Evolutionary conservation across 1,140 invertebrate species (phyloP).

Genomic region (Episyrphus balteatus): DNA sequence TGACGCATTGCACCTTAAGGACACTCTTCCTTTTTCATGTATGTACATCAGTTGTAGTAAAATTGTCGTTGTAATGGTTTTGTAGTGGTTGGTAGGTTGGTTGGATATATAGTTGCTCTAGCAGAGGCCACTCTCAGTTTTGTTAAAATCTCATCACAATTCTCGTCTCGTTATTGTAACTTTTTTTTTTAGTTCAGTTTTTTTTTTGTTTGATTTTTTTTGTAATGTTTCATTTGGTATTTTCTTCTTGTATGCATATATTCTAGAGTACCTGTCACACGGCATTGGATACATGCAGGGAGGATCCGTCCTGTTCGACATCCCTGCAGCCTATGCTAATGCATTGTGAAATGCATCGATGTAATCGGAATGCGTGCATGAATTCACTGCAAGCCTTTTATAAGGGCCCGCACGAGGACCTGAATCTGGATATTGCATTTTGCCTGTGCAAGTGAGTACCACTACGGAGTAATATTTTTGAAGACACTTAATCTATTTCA

Average conservation of each 20-base stretch:
- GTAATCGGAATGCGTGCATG: conserved; percentile 77
- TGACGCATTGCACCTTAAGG: too few species aligned
- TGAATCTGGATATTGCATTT: conserved; percentile 80
- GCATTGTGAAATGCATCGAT: conserved; percentile 63
- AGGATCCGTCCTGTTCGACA: conserved; percentile 61
- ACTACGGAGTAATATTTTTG: not conserved
- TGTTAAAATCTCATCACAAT: too few species aligned
- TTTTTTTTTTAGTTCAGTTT: conserved; percentile 5
- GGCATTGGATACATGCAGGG: conserved; percentile 61
- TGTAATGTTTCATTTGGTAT: not conserved
- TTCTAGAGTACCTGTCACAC: conserved; percentile 67
- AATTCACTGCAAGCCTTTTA: conserved; percentile 75
- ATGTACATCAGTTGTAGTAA: too few species aligned
- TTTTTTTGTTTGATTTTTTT: not conserved
- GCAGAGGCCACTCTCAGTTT: too few species aligned
- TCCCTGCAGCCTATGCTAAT: conserved; percentile 67
- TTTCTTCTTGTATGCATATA: not conserved
- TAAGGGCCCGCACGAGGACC: conserved; percentile 59
- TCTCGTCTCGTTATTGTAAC: too few species aligned
- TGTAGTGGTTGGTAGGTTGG: too few species aligned
- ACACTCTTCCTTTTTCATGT: too few species aligned
- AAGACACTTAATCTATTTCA: too few species aligned
- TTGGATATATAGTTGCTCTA: too few species aligned
- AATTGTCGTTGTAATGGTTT: too few species aligned
- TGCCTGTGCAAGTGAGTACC: conserved; percentile 80